Base-by-base conservation (phyloP, 2,113 vertebrate species). In the Oncorhynchus tshawytscha region DNA sequence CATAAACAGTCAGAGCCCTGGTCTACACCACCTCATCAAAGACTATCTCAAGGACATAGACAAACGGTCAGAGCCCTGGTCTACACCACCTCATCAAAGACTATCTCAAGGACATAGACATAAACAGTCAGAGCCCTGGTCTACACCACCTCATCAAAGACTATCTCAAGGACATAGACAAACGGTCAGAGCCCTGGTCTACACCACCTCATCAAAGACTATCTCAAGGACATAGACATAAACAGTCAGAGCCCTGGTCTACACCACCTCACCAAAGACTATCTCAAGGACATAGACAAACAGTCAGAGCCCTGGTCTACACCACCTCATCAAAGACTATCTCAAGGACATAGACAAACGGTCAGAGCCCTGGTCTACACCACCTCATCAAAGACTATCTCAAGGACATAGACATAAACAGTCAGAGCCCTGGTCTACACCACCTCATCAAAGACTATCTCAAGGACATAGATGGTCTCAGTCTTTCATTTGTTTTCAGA, bases 381-480 rank as follows among this genome's bases (percentile, higher is more conserved):
- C 29, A 31, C 29, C 29, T 31, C 4, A 31, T 31, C 29, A 31
- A 31, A 31, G 29, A 31, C 29, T 31, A 31, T 31, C 29, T 5
- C 29, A 31, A 31, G 29, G 29, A 31, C 29, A 31, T 31, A 31
- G 29, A 31, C 29, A 31, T 31, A 31, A 31, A 31, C 29, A 22
- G 62, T 62, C 22, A 75, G 24, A 34, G 31, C 57, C 18, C 57
- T 13, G 57, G 57, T 59, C 57, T 59, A 59, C 57, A 8, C 20
- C 18, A n/a, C 62, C 4, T 65, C 24, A 65, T 78, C 81, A 27
- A 27, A 27, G 27, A 27, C 27, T 27, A 27, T 27, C 27, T 27
- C 27, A 79, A 79, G 81, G 81, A 78, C 89, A 73, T 76, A 71
- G 85, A 88, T 72, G 22, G 84, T 82, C 77, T 86, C 76, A 71